Evolutionary conservation across 2,113 vertebrate species (phyloP).

Genomic region (Xenopus borealis): DNA sequence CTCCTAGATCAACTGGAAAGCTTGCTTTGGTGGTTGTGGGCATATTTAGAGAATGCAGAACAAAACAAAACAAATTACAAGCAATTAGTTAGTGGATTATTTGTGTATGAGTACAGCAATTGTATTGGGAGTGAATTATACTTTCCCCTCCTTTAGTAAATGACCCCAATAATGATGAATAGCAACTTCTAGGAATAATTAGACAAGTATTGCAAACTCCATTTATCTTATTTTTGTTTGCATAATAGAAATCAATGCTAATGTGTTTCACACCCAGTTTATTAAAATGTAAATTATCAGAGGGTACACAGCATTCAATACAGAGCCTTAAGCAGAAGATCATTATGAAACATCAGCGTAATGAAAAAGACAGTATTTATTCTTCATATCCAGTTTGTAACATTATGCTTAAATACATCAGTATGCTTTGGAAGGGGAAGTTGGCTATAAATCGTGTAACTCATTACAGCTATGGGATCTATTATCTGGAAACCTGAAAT

Average conservation of each 20-base stretch:
- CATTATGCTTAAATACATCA: not conserved
- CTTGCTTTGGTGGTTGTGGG: too few relatives aligned
- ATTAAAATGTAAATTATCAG: constrained; percentile 1
- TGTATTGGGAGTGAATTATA: too few relatives aligned
- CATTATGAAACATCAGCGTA: constrained; percentile 9
- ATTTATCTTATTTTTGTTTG: constrained; percentile 30
- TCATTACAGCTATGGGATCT: too few relatives aligned
- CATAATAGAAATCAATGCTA: constrained; percentile 39
- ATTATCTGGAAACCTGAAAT: too few relatives aligned
- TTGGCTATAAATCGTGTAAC: too few relatives aligned
- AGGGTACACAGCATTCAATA: constrained; percentile 15
- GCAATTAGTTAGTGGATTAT: too few relatives aligned
- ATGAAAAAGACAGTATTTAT: not conserved
- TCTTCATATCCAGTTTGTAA: constrained; percentile 1
- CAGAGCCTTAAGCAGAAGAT: not conserved
- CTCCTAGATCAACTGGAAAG: too few relatives aligned
- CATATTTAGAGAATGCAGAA: too few relatives aligned
- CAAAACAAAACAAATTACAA: too few relatives aligned
- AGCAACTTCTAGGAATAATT: constrained; percentile 19
- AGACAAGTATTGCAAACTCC: constrained; percentile 17
- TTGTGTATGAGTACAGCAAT: too few relatives aligned
- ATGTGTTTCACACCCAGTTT: constrained; percentile 35
- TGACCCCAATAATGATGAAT: not conserved
- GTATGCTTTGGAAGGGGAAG: too few relatives aligned
- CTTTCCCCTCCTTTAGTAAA: too few relatives aligned